Conservation (phyloP, 2,888 invertebrate genomes). For the Myathropa florea region DNA sequence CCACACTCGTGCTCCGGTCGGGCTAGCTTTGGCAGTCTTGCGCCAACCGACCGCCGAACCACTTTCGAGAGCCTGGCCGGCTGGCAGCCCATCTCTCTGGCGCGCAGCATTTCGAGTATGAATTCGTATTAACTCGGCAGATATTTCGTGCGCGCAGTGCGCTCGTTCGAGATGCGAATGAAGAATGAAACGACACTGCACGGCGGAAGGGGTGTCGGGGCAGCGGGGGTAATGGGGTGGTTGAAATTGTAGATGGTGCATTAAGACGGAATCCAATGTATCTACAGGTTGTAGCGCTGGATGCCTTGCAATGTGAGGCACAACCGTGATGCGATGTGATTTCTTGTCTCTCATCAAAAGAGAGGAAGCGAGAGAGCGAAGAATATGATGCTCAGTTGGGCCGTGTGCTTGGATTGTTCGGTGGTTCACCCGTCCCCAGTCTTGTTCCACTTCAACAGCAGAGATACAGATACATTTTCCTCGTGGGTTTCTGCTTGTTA, state of each 20-base stretch:
- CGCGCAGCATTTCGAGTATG: not conserved
- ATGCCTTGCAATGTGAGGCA: constrained; percentile 5
- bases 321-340: constrained; percentile 14
- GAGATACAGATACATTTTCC: not conserved
- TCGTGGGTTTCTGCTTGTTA: not conserved
- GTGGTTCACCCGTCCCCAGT: not conserved
- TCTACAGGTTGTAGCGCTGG: constrained; percentile 14
- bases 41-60: not conserved
- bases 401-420: not conserved
- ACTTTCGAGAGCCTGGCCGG: not conserved
- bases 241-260: not conserved
- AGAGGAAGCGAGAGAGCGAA: not conserved
- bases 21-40: not conserved
- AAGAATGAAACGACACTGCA: too few relatives aligned
- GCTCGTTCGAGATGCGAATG: too few relatives aligned
- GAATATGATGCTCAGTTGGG: not conserved
- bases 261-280: not conserved
- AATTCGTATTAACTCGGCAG: not conserved
- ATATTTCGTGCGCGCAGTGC: not conserved
- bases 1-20: not conserved
- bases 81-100: not conserved
- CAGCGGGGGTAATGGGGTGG: not conserved
- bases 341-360: not conserved
- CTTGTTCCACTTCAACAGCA: not conserved
- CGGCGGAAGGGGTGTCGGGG: too few relatives aligned